These are phyloP conservation scores for Alfaro cultratus DNA, from an alignment of 2,797 vertebrate genomes.

Conservation along the genomic window DNA sequence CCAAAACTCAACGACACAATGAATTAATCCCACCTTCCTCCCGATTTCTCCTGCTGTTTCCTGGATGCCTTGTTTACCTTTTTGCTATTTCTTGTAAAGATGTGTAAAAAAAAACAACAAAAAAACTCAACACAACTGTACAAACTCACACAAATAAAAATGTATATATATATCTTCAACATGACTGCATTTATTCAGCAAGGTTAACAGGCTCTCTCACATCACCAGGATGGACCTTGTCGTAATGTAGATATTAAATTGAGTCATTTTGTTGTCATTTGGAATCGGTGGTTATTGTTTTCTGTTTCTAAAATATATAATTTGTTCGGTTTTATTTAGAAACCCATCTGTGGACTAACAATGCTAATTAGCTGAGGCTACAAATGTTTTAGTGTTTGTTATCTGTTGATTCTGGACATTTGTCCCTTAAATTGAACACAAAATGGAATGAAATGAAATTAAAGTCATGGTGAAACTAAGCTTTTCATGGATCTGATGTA, in stretches of 20 bases:
- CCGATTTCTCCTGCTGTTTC: background rate
- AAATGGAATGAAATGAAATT: background rate
- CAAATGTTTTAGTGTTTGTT: background rate
- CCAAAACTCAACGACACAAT: slow-evolving; percentile 13
- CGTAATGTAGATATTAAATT: background rate
- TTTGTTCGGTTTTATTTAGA: background rate
- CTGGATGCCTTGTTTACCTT: background rate
- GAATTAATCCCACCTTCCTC: background rate
- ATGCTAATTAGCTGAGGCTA: background rate
- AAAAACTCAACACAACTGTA: background rate
- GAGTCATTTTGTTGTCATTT: background rate
- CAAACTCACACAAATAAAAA: background rate
- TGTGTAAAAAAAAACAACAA: background rate
- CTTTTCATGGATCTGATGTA: background rate
- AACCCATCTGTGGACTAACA: background rate
- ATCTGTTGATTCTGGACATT: background rate
- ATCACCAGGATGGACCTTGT: background rate
- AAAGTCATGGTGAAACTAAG: background rate
- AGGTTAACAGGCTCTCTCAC: background rate
- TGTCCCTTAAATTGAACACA: background rate
- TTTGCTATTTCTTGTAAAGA: background rate
- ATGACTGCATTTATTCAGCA: background rate
- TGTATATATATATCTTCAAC: background rate
- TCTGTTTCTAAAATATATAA: background rate
- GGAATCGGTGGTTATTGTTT: background rate